Evolutionary conservation across 30 jellyfish, hydroid and myxozoan species (phyloP), one percentile per base, ranked within the genome.

Genomic region (Chrysaora quinquecirrha): DNA sequence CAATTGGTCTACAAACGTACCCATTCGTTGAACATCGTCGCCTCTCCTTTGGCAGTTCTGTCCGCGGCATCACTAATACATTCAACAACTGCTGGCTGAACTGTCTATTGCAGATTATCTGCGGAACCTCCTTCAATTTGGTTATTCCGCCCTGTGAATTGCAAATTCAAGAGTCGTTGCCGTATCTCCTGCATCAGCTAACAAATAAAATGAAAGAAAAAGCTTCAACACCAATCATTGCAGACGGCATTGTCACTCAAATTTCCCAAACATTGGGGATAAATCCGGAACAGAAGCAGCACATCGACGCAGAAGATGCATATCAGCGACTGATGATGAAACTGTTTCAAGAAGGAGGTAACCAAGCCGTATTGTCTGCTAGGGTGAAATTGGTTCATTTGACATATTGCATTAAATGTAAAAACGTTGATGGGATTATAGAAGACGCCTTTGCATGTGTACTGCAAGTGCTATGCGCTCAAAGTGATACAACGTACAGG

Each of bases 1-100:
- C 14, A 4, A 25, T 64, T 24, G 20, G 54, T 2, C n/a, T 1
- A 1, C 47, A 23, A 4, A 3, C 20, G 3, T 64, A 0, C 24
- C 52, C 52, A 1, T 11, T 11, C n/a, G 49, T 21, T 22, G 9
- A 48, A 24, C 76, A 30, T 30, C 3, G 24, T 10, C 52, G 18
- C 24, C 47, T 64, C n/a, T 50, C 48, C 1, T 7, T 6, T n/a
- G 19, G 0, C 2, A 11, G 2, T 30, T 10, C 76, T 22, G 24
- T 14, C n/a, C 7, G 68, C 3, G 82, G 82, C 30, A 71, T 71
- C 4, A 24, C 33, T 18, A 71, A 71, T 34, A 7, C 69, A 18
- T 71, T 71, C 32, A 71, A 71, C 68, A 71, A 71, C 25, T 71
- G 82, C 68, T 71, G 82, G 69, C 19, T 71, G 27, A 71, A 71